Base-by-base conservation (phyloP, 2,113 vertebrate species). In the Halichoeres trimaculatus region DNA sequence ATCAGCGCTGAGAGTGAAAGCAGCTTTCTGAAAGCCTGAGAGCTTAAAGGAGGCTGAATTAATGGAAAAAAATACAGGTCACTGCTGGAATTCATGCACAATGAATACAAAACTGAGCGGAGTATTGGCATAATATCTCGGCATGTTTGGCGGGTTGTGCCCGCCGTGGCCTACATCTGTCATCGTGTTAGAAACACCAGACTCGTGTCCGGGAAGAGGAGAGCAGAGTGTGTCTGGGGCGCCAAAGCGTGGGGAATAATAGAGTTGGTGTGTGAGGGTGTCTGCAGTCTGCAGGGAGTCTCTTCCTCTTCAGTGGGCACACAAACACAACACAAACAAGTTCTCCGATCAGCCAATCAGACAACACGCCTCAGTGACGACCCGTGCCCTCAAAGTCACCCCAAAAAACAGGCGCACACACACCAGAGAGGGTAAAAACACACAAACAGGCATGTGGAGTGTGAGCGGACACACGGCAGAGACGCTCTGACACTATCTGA, bases 301-400 rank as follows among this genome's bases (percentile, higher is more conserved):
- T 83, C 83, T 89, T 91, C 85, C 74, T 35, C 79, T 83, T 89
- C 73, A 83, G 61, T 83, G 87, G 78, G 73, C 83, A 89, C 74
- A 76, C 34, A 74, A 67, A 88, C 74, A 79, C 83, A 75, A 59
- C 66, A 59, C 79, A 88, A 93, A 90, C 87, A 90, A 81, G 61
- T 74, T 43, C 51, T 59, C 53, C 67, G 4, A 78, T 84, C 85
- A 76, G 63, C 90, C 89, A 90, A 90, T 92, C 84, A 68, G 70
- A 74, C 50, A 19, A 23, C 76, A 71, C 35, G 19, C 41, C 74
- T 62, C 23, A 23, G 68, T 78, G 69, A 61, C 72, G 72, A 68
- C 86, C 85, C 76, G 67, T 88, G 74, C 72, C 81, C 88, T 40
- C 60, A 59, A 70, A 23, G 26, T 90, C 83, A 89, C 87, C 89